Percentiles rank a stretch among this genome's conserved stretches.
Evolutionary conservation across 1,140 invertebrate species (phyloP).

Genomic region (Drosophila azteca): DNA sequence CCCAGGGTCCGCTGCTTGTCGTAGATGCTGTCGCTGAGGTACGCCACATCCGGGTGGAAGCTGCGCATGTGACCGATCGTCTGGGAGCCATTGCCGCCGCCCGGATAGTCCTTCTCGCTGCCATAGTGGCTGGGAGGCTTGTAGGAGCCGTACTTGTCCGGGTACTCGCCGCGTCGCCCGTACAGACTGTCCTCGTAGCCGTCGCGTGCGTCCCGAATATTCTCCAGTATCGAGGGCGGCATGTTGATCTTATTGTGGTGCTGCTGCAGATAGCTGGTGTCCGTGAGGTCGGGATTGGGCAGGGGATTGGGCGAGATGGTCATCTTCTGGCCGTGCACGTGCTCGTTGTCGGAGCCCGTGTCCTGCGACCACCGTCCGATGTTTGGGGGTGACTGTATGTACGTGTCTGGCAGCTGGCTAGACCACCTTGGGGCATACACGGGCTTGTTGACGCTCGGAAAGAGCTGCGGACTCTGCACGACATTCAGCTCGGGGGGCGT

Average conservation of each 20-base stretch:
- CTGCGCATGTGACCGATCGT: conserved; percentile 80
- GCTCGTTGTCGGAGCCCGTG: conserved; percentile 90
- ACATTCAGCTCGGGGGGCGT: conserved; percentile 88
- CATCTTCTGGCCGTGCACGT: conserved; percentile 85
- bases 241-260: conserved; percentile 85
- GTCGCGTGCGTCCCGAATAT: conserved; percentile 85
- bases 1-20: conserved; percentile 76
- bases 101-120: conserved; percentile 79
- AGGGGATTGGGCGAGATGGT: conserved; percentile 88
- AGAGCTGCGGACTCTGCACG: conserved; percentile 88
- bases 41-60: conserved; percentile 76
- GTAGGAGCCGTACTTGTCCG: conserved; percentile 81
- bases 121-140: conserved; percentile 81
- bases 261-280: conserved; percentile 85
- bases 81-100: conserved; percentile 65
- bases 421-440: conserved; percentile 89
- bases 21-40: conserved; percentile 79
- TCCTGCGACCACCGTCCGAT: conserved; percentile 91
- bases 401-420: conserved; percentile 88
- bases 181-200: conserved; percentile 83
- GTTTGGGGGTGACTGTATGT: conserved; percentile 84
- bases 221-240: conserved; percentile 86
- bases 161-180: conserved; percentile 67
- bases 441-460: conserved; percentile 88
- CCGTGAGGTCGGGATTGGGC: conserved; percentile 89